Percentiles rank a stretch among this genome's conserved stretches.
Evolutionary conservation across 2,888 invertebrate species (phyloP).

Genomic region (Gnatocerus cornutus): DNA sequence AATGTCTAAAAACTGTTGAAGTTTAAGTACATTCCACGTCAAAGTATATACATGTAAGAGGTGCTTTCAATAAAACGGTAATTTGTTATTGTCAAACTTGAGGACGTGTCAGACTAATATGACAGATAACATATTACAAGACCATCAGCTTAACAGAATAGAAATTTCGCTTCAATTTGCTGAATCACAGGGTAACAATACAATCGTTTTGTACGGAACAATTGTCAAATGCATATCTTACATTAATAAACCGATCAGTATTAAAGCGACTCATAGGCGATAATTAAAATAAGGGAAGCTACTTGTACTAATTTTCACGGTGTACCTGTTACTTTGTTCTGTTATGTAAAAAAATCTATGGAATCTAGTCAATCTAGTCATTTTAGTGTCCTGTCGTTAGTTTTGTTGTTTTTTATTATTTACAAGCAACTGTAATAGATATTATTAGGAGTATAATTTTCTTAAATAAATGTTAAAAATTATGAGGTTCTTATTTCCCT

Average conservation of each 20-base stretch:
- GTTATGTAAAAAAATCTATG: conserved; percentile 22
- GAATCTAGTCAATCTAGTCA: conserved; percentile 26
- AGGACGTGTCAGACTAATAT: neutral
- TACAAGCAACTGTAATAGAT: conserved; percentile 28
- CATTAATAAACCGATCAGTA: conserved; percentile 48
- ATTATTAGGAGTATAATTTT: conserved; percentile 42
- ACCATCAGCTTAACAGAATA: conserved; percentile 5
- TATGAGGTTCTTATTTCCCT: neutral
- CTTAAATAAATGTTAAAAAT: conserved; percentile 46
- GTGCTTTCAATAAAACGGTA: conserved; percentile 21
- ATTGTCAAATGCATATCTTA: conserved; percentile 45
- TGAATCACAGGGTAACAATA: conserved; percentile 45
- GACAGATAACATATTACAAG: conserved; percentile 9
- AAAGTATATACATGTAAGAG: conserved; percentile 21
- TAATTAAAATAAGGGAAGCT: conserved; percentile 12
- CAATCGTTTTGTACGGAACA: conserved; percentile 39
- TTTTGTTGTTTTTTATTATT: conserved; percentile 25
- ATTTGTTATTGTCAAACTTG: conserved; percentile 6
- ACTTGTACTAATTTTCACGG: conserved; percentile 22
- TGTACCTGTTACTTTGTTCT: conserved; percentile 20
- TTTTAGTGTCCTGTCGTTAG: conserved; percentile 29
- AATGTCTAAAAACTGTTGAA: conserved; percentile 38
- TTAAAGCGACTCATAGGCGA: conserved; percentile 41
- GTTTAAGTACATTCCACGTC: conserved; percentile 30
- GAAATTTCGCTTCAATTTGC: conserved; percentile 17